Evolutionary conservation across 1,140 invertebrate genomes (phyloP).

Genomic region (Idris sp.): DNA sequence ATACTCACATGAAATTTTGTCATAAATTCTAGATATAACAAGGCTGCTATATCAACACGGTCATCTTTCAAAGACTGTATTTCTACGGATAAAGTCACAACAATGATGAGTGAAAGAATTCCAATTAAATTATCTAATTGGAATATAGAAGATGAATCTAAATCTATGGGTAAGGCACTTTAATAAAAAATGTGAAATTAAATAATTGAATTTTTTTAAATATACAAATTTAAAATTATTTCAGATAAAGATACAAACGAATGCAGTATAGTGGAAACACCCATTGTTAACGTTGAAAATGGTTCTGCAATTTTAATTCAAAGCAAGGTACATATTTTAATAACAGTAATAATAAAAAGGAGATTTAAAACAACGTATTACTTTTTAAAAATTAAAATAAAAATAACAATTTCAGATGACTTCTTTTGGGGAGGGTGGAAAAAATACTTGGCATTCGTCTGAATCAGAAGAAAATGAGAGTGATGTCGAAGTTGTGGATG

Average conservation of each 20-base stretch:
- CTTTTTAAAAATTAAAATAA: no score
- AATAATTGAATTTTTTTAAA: no score
- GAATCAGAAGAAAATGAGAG: slow-evolving; percentile 70
- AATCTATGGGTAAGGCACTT: slow-evolving; percentile 30
- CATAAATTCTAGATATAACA: slow-evolving; percentile 68
- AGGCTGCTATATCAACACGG: slow-evolving; percentile 50
- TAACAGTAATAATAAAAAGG: not conserved
- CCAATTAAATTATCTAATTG: slow-evolving; percentile 71
- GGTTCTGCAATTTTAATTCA: slow-evolving; percentile 69
- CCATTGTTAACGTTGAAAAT: slow-evolving; percentile 65
- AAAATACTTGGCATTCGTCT: slow-evolving; percentile 72
- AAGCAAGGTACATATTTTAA: slow-evolving; percentile 39
- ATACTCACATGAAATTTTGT: not conserved
- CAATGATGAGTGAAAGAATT: slow-evolving; percentile 71
- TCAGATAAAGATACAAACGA: no score
- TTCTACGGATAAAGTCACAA: slow-evolving; percentile 68
- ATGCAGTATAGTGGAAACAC: no score
- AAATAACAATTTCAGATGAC: no score
- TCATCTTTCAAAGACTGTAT: slow-evolving; percentile 70
- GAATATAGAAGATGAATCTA: slow-evolving; percentile 41
- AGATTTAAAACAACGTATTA: no score
- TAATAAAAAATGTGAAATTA: no score
- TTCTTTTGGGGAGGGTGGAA: slow-evolving; percentile 69
- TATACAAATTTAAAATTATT: no score
- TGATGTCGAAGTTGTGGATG: slow-evolving; percentile 70